Conservation (phyloP, 2,888 invertebrate genomes). For the Eupithecia inturbata region DNA sequence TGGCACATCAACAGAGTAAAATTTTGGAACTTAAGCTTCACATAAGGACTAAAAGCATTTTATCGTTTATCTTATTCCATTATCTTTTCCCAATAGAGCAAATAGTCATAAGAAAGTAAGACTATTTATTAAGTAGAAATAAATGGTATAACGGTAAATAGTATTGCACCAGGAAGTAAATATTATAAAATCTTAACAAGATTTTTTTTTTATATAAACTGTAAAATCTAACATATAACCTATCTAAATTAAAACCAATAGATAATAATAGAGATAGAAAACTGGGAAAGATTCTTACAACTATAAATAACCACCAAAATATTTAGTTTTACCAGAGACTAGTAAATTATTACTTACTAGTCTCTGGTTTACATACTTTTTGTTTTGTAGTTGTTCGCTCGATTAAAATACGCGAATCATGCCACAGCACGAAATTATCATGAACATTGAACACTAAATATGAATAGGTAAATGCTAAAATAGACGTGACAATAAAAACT, state of each 20-base stretch:
- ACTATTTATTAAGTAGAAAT: neutral
- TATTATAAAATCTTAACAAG: constrained; percentile 4
- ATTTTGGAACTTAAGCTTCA: constrained; percentile 14
- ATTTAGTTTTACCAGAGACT: too few relatives aligned
- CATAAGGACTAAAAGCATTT: neutral
- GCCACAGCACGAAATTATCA: constrained; percentile 19
- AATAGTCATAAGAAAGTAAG: neutral
- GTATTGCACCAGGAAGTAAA: constrained; percentile 32
- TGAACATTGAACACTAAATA: constrained; percentile 38
- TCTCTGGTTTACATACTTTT: too few relatives aligned
- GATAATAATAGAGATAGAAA: too few relatives aligned
- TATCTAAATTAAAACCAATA: constrained; percentile 45
- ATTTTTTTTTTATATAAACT: constrained; percentile 37
- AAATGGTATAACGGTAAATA: neutral
- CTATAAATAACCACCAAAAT: constrained; percentile 61
- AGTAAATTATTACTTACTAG: too few relatives aligned
- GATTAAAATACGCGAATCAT: constrained; percentile 23
- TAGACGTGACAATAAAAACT: constrained; percentile 30
- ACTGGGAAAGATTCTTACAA: constrained; percentile 57
- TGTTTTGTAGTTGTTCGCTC: constrained; percentile 24
- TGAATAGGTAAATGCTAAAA: constrained; percentile 32
- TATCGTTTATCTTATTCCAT: neutral
- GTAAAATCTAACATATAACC: constrained; percentile 41
- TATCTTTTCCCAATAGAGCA: constrained; percentile 18
- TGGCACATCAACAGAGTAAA: constrained; percentile 23